Evolutionary conservation across 2,888 invertebrate genomes (phyloP).

Genomic region (Apamea monoglypha): DNA sequence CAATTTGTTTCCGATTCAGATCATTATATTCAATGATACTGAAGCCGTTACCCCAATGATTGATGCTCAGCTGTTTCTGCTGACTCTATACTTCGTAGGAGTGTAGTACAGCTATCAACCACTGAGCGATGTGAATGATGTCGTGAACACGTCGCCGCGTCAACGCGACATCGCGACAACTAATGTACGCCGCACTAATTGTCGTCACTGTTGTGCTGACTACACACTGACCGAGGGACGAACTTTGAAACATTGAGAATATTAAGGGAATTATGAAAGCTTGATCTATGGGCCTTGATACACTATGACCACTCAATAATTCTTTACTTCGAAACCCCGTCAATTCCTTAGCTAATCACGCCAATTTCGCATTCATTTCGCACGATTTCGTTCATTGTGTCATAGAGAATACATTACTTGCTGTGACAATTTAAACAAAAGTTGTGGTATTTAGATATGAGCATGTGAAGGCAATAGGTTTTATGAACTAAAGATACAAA

Average conservation of each 20-base stretch:
- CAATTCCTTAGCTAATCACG: too few relatives aligned
- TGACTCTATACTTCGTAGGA: background rate
- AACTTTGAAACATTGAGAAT: background rate
- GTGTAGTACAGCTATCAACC: conserved; percentile 14
- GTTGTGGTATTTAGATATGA: background rate
- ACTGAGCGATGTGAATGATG: conserved; percentile 43
- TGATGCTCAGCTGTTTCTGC: conserved; percentile 9
- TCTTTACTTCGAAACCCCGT: too few relatives aligned
- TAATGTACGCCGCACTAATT: conserved; percentile 56
- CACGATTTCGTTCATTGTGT: too few relatives aligned
- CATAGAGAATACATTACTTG: too few relatives aligned
- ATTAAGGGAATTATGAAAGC: background rate
- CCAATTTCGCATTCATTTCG: too few relatives aligned
- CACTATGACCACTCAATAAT: too few relatives aligned
- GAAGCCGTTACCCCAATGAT: conserved; percentile 23
- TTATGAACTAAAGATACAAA: background rate
- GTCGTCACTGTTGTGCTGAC: conserved; percentile 33
- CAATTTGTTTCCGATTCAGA: background rate
- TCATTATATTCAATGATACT: background rate
- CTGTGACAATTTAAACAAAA: background rate
- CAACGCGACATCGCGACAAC: conserved; percentile 55
- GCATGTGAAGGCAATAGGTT: background rate
- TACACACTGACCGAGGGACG: conserved; percentile 20
- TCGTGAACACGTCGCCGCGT: conserved; percentile 38
- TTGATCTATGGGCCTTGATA: too few relatives aligned